Evolutionary conservation across 2,888 invertebrate species (phyloP).

Genomic region (Allygus modestus): DNA sequence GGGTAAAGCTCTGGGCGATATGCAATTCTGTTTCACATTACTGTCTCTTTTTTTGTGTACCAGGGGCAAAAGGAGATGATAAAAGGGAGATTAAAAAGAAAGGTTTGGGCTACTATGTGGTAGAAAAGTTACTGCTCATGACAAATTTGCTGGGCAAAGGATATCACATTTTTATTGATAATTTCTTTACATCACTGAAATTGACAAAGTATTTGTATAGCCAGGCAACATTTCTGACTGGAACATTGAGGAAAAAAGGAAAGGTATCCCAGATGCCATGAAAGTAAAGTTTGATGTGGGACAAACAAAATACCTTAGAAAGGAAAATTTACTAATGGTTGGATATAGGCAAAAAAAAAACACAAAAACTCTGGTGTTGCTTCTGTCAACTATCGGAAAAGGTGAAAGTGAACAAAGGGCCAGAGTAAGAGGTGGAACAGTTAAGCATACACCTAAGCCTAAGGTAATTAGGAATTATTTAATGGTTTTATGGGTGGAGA

Average conservation of each 20-base stretch:
- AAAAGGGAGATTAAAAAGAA: slow-evolving; percentile 36
- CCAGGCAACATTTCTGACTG: slow-evolving; percentile 44
- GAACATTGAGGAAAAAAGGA: slow-evolving; percentile 34
- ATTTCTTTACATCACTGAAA: slow-evolving; percentile 54
- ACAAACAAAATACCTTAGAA: slow-evolving; percentile 55
- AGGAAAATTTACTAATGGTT: slow-evolving; percentile 37
- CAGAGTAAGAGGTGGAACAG: neutral
- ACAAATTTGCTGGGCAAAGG: slow-evolving; percentile 44
- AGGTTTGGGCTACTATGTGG: slow-evolving; percentile 52
- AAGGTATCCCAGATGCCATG: slow-evolving; percentile 44
- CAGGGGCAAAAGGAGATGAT: slow-evolving; percentile 37
- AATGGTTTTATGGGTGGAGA: slow-evolving; percentile 49
- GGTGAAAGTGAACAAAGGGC: slow-evolving; percentile 18
- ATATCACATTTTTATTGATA: slow-evolving; percentile 36
- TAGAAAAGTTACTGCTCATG: slow-evolving; percentile 48
- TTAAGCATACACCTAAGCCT: slow-evolving; percentile 1
- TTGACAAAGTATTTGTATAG: slow-evolving; percentile 40
- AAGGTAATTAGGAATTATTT: slow-evolving; percentile 44
- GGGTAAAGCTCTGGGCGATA: slow-evolving; percentile 56
- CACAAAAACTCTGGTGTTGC: slow-evolving; percentile 51
- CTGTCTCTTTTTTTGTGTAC: slow-evolving; percentile 56
- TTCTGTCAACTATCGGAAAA: slow-evolving; percentile 45
- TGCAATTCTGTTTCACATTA: slow-evolving; percentile 59
- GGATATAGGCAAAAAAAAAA: slow-evolving; percentile 49
- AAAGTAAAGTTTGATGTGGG: slow-evolving; percentile 50